These are phyloP conservation scores for Neopelma chrysocephalum DNA, from an alignment of 2,797 vertebrate genomes.

Conservation along the genomic window DNA sequence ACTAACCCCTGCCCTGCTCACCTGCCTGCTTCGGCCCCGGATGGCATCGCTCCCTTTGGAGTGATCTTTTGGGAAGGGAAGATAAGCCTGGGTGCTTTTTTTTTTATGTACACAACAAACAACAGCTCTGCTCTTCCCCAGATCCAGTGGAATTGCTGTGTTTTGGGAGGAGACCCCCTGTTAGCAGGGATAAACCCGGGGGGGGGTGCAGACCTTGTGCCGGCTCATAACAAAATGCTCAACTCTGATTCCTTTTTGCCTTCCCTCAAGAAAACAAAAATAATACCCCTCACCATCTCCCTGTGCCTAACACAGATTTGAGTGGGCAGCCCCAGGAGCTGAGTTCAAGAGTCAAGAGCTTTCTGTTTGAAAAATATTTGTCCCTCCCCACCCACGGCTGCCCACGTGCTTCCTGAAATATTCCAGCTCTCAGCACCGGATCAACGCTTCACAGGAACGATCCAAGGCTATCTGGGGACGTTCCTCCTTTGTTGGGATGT, in stretches of 20 bases:
- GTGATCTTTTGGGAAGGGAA: neutral
- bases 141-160: neutral
- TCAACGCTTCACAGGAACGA: rapidly evolving
- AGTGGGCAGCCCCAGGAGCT: slow-evolving; percentile 28
- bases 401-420: neutral
- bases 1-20: neutral
- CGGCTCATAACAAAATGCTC: neutral
- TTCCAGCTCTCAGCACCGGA: neutral
- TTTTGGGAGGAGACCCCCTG: neutral
- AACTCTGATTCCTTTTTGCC: neutral
- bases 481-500: neutral
- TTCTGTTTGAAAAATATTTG: slow-evolving; percentile 67
- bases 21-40: neutral
- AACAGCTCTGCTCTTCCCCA: neutral
- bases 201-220: neutral
- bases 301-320: neutral
- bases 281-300: neutral
- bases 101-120: neutral
- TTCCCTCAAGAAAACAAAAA: neutral
- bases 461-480: neutral
- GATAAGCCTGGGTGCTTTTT: neutral
- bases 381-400: slow-evolving; percentile 26
- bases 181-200: neutral
- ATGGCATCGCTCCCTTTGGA: neutral
- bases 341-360: slow-evolving; percentile 14